Percentiles rank a stretch among this genome's conserved stretches.
Evolutionary conservation across 2,113 vertebrate species (phyloP).

Genomic region (Caranx ignobilis): DNA sequence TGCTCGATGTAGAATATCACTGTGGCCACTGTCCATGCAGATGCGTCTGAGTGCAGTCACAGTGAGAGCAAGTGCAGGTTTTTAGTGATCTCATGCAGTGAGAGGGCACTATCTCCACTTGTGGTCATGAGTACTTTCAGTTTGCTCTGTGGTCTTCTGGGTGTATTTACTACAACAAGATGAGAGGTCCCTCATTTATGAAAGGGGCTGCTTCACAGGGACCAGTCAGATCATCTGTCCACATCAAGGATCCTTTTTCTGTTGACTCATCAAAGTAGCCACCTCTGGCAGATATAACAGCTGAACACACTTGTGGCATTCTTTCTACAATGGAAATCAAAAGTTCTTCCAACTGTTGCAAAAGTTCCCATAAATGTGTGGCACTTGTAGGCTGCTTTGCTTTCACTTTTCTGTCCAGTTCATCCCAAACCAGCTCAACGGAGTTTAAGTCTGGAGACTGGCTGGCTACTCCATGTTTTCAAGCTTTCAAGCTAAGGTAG

Average conservation of each 20-base stretch:
- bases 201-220: constrained; percentile 23
- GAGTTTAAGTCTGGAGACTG: too few species aligned
- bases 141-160: constrained; percentile 11
- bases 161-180: constrained; percentile 25
- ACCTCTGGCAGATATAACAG: too few species aligned
- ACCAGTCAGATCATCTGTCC: constrained; percentile 24
- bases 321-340: too few species aligned
- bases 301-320: too few species aligned
- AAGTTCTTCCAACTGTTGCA: too few species aligned
- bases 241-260: background rate
- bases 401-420: too few species aligned
- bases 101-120: constrained; percentile 23
- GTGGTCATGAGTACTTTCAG: background rate
- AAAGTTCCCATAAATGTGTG: too few species aligned
- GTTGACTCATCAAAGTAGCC: background rate
- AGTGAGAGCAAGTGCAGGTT: constrained; percentile 25
- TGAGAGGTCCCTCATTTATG: constrained; percentile 31
- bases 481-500: too few species aligned
- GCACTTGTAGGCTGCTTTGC: too few species aligned
- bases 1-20: too few species aligned
- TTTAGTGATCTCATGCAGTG: constrained; percentile 42
- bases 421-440: too few species aligned
- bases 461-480: too few species aligned
- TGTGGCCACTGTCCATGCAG: background rate
- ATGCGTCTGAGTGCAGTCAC: constrained; percentile 6